phyloP scores from a whole-genome alignment of 2,888 invertebrate species.

The Lycocerus yunnanus region DNA sequence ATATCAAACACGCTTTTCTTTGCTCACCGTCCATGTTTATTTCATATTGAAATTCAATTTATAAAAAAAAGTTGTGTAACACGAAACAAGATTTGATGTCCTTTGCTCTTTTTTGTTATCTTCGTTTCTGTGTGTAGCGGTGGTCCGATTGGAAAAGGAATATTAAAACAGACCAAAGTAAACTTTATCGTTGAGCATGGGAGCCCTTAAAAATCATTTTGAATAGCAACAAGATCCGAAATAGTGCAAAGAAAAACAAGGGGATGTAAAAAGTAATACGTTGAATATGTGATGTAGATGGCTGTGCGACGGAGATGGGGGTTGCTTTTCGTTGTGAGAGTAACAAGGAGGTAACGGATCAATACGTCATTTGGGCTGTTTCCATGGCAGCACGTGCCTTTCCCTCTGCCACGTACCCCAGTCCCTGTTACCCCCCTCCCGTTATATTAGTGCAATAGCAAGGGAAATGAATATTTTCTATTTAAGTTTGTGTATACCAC shows the following conservation, averaged over 20 bases:
- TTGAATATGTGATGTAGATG: slow-evolving; percentile 58
- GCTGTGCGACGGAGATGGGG: slow-evolving; percentile 46
- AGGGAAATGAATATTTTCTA: slow-evolving; percentile 55
- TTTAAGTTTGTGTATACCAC: slow-evolving; percentile 50
- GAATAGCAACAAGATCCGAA: slow-evolving; percentile 46
- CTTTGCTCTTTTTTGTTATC: slow-evolving; percentile 30
- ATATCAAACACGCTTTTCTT: slow-evolving; percentile 35
- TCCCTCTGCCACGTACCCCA: slow-evolving; percentile 47
- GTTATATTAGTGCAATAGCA: slow-evolving; percentile 54
- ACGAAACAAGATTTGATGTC: slow-evolving; percentile 39
- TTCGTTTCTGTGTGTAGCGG: slow-evolving; percentile 34
- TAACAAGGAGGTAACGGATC: slow-evolving; percentile 55
- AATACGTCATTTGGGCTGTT: slow-evolving; percentile 61
- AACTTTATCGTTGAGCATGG: slow-evolving; percentile 37
- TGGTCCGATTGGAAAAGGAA: slow-evolving; percentile 41
- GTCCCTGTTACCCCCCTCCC: slow-evolving; percentile 37
- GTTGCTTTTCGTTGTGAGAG: slow-evolving; percentile 42
- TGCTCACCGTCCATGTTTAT: slow-evolving; percentile 32
- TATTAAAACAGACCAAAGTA: slow-evolving; percentile 46
- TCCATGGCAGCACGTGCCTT: slow-evolving; percentile 59
- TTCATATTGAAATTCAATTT: slow-evolving; percentile 40
- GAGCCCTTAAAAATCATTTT: slow-evolving; percentile 34
- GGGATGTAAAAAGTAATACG: slow-evolving; percentile 56
- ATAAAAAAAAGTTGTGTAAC: slow-evolving; percentile 36
- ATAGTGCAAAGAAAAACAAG: slow-evolving; percentile 54